Base-by-base conservation (phyloP, 1,140 invertebrate genomes). In the Aculops lycopersici region DNA sequence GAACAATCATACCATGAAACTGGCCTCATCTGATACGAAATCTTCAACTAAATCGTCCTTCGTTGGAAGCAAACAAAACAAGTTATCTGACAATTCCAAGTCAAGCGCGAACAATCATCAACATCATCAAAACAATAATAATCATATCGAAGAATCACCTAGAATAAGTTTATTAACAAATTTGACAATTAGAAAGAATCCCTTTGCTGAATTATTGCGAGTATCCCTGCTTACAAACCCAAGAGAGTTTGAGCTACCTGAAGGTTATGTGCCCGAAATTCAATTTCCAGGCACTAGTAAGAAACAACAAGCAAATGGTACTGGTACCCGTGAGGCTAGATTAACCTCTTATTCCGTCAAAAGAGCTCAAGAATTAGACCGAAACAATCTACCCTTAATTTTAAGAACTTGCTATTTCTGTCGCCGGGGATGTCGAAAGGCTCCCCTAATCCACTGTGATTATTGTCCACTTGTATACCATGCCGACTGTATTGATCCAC, bases 401-500 rank as follows among this genome's bases (percentile, higher is more conserved):
- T 73, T 75, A 2, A 69, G 70, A 53, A 57, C 71, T 2, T 86
- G 80, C 56, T 78, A 71, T 51, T 68, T 72, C 48, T 86, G 79
- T 52, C 64, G 64, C 44, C 62, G 53, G 61, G 65, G 40, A 40
- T 45, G 41, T 24, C 41, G 40, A 35, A 42, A 37, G 20, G 42
- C 39, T 13, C 72, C 77, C 17, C 60, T 90, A 36, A 61, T 92
- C 20, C 71, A 77, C 38, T 94, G 86, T 57, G 84, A 92, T 59
- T 92, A 77, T 55, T 94, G 86, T 56, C 70, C 76, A 1, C 57
- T 79, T 37, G 66, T 72, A 48, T 92, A 74, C 56, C 84, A 92
- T 57, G 63, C 78, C 45, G 84, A 94, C 53, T 94, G 86, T 53
- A 55, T 92, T 19, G 72, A 86, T 56, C 81, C 83, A 15, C 84